Evolutionary conservation across 2,888 invertebrate species (phyloP).

Genomic region (Stratiomys singularior): DNA sequence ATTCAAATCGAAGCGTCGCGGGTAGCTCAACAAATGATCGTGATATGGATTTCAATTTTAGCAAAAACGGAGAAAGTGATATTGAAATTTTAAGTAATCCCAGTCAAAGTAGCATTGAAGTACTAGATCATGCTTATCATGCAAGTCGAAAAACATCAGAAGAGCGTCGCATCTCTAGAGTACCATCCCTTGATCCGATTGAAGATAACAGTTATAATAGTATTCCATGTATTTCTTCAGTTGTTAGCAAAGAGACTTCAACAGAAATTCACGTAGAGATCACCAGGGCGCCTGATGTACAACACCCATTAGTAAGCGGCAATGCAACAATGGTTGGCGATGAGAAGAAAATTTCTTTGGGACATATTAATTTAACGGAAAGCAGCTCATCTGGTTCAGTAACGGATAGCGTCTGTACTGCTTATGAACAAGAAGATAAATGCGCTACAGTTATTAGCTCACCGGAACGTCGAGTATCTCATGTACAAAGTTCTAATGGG

Average conservation of each 20-base stretch:
- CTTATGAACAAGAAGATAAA: slow-evolving; percentile 67
- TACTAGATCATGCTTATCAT: slow-evolving; percentile 66
- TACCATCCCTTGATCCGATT: slow-evolving; percentile 66
- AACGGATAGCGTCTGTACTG: slow-evolving; percentile 72
- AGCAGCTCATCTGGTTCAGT: slow-evolving; percentile 73
- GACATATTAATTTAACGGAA: slow-evolving; percentile 67
- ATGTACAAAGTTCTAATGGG: neutral
- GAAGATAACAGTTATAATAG: slow-evolving; percentile 59
- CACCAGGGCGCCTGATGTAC: neutral
- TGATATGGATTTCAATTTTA: slow-evolving; percentile 53
- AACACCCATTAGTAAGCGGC: neutral
- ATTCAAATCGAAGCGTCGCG: slow-evolving; percentile 65
- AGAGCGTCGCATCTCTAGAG: slow-evolving; percentile 65
- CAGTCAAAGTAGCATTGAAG: slow-evolving; percentile 77
- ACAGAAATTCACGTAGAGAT: slow-evolving; percentile 21
- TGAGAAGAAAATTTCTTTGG: slow-evolving; percentile 12
- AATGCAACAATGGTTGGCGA: neutral
- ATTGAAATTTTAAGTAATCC: slow-evolving; percentile 77
- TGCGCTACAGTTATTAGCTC: slow-evolving; percentile 38
- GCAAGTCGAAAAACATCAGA: slow-evolving; percentile 65
- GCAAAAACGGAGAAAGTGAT: slow-evolving; percentile 71
- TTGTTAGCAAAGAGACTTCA: slow-evolving; percentile 1
- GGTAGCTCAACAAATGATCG: slow-evolving; percentile 64
- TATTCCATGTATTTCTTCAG: neutral
- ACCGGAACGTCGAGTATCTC: neutral